A percentile compares a stretch with the other conserved stretches of the same genome.
Conservation (phyloP, 2,797 vertebrate species). For the Mico argentatus region DNA sequence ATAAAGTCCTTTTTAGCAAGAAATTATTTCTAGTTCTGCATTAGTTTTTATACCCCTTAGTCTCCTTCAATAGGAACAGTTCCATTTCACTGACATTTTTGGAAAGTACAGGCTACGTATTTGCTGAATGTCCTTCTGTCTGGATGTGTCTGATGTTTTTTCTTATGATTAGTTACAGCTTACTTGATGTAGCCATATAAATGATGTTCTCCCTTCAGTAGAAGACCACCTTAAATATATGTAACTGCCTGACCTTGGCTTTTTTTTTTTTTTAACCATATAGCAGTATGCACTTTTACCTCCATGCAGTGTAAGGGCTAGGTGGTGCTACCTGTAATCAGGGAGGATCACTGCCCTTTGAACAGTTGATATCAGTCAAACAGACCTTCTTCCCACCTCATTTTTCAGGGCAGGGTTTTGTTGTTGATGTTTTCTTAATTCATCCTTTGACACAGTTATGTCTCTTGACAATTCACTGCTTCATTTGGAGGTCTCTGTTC, state of each 20-base stretch:
- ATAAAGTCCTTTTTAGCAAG: neutral
- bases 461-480: neutral
- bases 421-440: neutral
- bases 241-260: neutral
- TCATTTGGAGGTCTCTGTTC: neutral
- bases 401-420: neutral
- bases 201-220: neutral
- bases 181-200: neutral
- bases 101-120: neutral
- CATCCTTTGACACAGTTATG: neutral
- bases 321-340: neutral
- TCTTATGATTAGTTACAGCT: neutral
- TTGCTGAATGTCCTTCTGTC: neutral
- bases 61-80: neutral
- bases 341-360: neutral
- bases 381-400: neutral
- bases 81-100: neutral
- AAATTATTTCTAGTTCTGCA: neutral
- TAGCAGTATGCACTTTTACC: neutral
- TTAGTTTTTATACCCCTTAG: neutral
- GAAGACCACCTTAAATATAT: neutral
- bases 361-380: neutral
- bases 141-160: neutral
- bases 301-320: neutral
- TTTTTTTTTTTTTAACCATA: neutral